Conservation (phyloP, 2,113 vertebrate species). For the Fregata magnificens region DNA sequence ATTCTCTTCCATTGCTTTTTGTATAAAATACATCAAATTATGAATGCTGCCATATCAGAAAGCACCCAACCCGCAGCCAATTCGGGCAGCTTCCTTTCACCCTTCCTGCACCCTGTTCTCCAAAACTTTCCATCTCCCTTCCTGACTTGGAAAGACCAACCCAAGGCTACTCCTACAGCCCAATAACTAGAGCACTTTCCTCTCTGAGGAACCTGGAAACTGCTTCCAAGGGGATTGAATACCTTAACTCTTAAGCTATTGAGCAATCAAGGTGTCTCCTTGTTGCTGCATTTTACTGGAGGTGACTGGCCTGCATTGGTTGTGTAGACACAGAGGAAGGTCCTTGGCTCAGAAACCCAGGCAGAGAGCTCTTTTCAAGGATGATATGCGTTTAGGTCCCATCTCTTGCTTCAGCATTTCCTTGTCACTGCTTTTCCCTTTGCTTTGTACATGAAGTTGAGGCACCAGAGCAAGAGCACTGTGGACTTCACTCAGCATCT, state of each 20-base stretch:
- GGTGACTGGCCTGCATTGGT: background rate
- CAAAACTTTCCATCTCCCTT: background rate
- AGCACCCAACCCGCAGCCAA: rapidly evolving
- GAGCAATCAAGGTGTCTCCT: background rate
- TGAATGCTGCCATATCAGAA: background rate
- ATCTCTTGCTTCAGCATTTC: background rate
- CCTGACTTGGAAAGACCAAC: background rate
- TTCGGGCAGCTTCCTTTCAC: background rate
- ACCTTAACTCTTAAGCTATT: background rate
- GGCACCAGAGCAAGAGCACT: background rate
- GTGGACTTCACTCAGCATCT: background rate
- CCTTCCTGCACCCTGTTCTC: background rate
- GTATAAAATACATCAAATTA: background rate
- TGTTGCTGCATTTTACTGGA: background rate
- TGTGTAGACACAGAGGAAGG: background rate
- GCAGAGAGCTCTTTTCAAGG: background rate
- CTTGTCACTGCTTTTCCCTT: background rate
- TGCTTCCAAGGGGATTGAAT: background rate
- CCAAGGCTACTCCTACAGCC: background rate
- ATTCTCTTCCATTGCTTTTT: background rate
- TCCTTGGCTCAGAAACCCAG: background rate
- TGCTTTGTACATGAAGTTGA: background rate
- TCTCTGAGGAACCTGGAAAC: background rate
- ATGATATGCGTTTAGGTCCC: background rate
- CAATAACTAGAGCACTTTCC: background rate